phyloP scores from a whole-genome alignment of 2,113 vertebrate species.

The Acanthochromis polyacanthus region DNA sequence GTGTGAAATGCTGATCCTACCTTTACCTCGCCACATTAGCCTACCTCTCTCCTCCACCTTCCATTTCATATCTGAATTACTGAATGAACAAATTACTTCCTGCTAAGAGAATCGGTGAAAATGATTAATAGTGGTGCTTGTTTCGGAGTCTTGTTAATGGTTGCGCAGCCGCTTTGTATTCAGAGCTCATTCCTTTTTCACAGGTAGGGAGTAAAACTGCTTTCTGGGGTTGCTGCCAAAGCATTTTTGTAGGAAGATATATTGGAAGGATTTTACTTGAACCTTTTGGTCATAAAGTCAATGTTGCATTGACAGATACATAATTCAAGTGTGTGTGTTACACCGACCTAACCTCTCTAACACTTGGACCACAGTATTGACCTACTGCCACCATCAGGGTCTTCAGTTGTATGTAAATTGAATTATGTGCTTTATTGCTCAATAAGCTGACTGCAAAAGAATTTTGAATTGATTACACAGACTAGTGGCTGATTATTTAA shows the following conservation, averaged over 20 bases:
- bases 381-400: slow-evolving; percentile 1
- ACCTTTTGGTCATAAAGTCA: slow-evolving; percentile 48
- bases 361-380: slow-evolving; percentile 23
- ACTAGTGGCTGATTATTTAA: slow-evolving; percentile 8
- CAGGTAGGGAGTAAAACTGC: slow-evolving; percentile 66
- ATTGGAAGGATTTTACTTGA: slow-evolving; percentile 39
- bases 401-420: slow-evolving; percentile 2
- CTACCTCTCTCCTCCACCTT: slow-evolving; percentile 28
- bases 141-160: slow-evolving; percentile 65
- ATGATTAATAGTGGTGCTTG: slow-evolving; percentile 75
- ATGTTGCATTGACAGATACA: slow-evolving; percentile 48
- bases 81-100: slow-evolving; percentile 72
- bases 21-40: slow-evolving; percentile 54
- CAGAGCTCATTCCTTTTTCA: slow-evolving; percentile 68
- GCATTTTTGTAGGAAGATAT: slow-evolving; percentile 51
- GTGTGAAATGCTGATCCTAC: slow-evolving; percentile 62
- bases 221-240: slow-evolving; percentile 55
- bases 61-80: slow-evolving; percentile 67
- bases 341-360: slow-evolving; percentile 12
- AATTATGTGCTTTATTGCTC: background rate
- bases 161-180: slow-evolving; percentile 65
- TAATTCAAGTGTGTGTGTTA: slow-evolving; percentile 28
- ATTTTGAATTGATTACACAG: slow-evolving; percentile 15
- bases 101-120: slow-evolving; percentile 58
- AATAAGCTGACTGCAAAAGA: background rate